Conservation (phyloP, 2,888 invertebrate species). For the Calliopum simillimum region DNA sequence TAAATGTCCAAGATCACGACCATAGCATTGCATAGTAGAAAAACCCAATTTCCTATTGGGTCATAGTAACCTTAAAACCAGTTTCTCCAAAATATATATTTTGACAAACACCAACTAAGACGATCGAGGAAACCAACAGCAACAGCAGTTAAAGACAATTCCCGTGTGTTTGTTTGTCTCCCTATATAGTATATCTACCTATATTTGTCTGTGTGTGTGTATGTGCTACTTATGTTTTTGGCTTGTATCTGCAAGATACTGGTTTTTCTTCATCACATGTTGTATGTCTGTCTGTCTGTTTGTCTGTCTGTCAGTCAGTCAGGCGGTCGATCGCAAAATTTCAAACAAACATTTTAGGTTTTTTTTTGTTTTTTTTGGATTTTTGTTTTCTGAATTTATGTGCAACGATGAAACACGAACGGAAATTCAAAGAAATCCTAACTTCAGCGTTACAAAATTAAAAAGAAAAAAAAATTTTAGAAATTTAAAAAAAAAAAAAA, state of each 20-base stretch:
- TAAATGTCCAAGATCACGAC: too few species aligned
- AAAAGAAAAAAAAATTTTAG: background rate
- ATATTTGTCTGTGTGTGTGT: constrained; percentile 11
- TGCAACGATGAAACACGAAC: constrained; percentile 35
- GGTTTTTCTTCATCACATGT: constrained; percentile 27
- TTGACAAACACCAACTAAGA: constrained; percentile 13
- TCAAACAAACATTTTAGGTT: constrained; percentile 20
- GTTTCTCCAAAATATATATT: constrained; percentile 32
- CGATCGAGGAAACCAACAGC: constrained; percentile 4
- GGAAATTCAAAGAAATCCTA: constrained; percentile 43
- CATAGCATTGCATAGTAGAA: too few species aligned
- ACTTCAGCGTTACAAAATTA: constrained; percentile 32
- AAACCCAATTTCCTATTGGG: too few species aligned
- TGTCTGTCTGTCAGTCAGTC: background rate
- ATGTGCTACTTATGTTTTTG: constrained; percentile 6
- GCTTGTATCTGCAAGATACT: constrained; percentile 23
- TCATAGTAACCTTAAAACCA: constrained; percentile 22
- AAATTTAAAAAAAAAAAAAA: constrained; percentile 20
- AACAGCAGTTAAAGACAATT: constrained; percentile 20
- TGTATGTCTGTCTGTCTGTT: constrained; percentile 4
- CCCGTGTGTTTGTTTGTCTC: constrained; percentile 12
- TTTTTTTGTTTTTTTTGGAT: constrained; percentile 50
- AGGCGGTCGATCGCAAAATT: constrained; percentile 22
- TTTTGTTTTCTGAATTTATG: constrained; percentile 41
- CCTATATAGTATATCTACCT: too few species aligned